Evolutionary conservation across 2,888 invertebrate species (phyloP).

Genomic region (Acrobasis consociella): DNA sequence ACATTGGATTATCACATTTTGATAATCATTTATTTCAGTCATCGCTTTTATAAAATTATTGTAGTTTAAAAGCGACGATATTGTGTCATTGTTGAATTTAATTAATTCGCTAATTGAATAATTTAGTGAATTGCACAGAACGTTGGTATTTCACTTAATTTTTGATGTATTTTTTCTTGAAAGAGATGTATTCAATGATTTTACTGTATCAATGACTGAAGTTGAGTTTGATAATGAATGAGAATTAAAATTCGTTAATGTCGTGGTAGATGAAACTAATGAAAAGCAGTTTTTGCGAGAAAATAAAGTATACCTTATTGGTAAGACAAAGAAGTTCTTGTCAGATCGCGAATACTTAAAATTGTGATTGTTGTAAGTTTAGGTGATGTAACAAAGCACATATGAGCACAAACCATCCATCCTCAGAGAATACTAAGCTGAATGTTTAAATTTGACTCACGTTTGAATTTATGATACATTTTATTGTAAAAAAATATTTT

Average conservation of each 20-base stretch:
- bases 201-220: conserved; percentile 73
- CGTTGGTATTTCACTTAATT: conserved; percentile 81
- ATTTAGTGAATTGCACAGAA: conserved; percentile 80
- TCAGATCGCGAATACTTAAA: conserved; percentile 47
- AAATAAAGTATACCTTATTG: conserved; percentile 24
- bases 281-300: conserved; percentile 21
- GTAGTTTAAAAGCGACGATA: conserved; percentile 52
- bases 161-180: conserved; percentile 78
- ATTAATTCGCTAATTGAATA: conserved; percentile 64
- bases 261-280: conserved; percentile 41
- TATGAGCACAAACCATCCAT: conserved; percentile 82
- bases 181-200: conserved; percentile 73
- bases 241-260: conserved; percentile 56
- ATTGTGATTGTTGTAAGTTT: conserved; percentile 77
- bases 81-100: conserved; percentile 72
- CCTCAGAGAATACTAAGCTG: conserved; percentile 75
- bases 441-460: conserved; percentile 77
- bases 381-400: conserved; percentile 76
- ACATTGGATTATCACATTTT: conserved; percentile 61
- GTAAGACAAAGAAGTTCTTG: conserved; percentile 35
- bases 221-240: conserved; percentile 65
- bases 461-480: conserved; percentile 83
- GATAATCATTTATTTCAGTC: conserved; percentile 61
- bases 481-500: conserved; percentile 81
- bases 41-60: conserved; percentile 60